Percentiles rank a stretch among this genome's conserved stretches.
These are phyloP conservation scores for Orgyia antiqua DNA, from an alignment of 2,888 invertebrate species.

Conservation along the genomic window DNA sequence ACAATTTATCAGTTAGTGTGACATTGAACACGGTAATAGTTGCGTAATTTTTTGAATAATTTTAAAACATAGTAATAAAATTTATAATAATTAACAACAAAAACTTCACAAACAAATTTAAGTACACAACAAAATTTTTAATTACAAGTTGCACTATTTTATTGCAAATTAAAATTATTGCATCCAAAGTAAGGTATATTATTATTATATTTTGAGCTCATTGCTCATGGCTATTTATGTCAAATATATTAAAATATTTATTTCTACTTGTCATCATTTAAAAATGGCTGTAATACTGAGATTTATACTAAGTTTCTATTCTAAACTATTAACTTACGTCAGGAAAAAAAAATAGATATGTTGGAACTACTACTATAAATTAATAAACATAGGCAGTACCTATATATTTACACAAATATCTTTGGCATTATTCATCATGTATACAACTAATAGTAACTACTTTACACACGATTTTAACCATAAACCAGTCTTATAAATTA, in stretches of 20 bases:
- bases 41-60: too few relatives aligned
- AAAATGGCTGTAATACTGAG: constrained; percentile 20
- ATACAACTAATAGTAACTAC: constrained; percentile 29
- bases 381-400: constrained; percentile 26
- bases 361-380: constrained; percentile 18
- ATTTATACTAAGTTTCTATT: too few relatives aligned
- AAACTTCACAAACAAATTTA: constrained; percentile 1
- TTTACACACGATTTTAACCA: constrained; percentile 26
- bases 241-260: constrained; percentile 12
- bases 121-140: neutral
- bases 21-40: too few relatives aligned
- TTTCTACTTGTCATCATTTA: constrained; percentile 6
- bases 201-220: too few relatives aligned
- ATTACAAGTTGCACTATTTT: neutral
- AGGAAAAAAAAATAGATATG: constrained; percentile 18
- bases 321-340: too few relatives aligned
- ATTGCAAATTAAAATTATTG: constrained; percentile 1
- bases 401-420: constrained; percentile 31
- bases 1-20: too few relatives aligned
- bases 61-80: constrained; percentile 4
- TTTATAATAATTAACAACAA: constrained; percentile 1
- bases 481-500: constrained; percentile 35
- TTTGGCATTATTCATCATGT: constrained; percentile 30
- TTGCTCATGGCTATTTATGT: too few relatives aligned
- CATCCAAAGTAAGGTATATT: too few relatives aligned